phyloP scores from a whole-genome alignment of 2,888 invertebrate genomes.

The Lucinisca nassula region DNA sequence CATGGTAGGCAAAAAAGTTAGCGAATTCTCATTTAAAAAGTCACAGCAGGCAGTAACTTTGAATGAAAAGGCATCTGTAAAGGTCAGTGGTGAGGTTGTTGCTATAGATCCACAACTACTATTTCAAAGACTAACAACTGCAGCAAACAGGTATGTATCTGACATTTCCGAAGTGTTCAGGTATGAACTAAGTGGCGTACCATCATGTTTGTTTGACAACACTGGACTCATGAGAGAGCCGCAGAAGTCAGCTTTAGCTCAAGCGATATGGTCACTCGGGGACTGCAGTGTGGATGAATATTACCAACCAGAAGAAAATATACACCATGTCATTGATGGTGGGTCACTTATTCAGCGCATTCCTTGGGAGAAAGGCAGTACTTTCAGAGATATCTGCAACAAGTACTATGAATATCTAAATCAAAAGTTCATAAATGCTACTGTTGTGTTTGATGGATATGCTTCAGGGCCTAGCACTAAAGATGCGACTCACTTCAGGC shows the following conservation, averaged over 20 bases:
- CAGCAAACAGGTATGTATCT: not conserved
- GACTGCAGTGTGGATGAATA: constrained; percentile 18
- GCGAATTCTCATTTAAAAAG: not conserved
- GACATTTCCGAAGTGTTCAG: not conserved
- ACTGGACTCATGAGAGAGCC: constrained; percentile 2
- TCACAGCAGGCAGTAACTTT: constrained; percentile 3
- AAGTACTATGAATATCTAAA: not conserved
- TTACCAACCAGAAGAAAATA: not conserved
- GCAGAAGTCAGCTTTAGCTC: constrained; percentile 3
- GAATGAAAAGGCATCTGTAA: not conserved
- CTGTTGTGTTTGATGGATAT: constrained; percentile 73
- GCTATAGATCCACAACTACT: not conserved
- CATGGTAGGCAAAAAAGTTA: not conserved
- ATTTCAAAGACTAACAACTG: not conserved
- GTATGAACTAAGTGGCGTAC: not conserved
- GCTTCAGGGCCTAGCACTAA: constrained; percentile 59
- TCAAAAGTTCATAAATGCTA: not conserved
- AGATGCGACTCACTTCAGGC: constrained; percentile 64
- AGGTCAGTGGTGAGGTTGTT: not conserved
- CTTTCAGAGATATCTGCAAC: constrained; percentile 1
- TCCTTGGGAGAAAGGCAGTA: constrained; percentile 20
- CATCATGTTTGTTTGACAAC: constrained; percentile 14
- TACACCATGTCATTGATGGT: not conserved
- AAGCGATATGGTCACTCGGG: not conserved
- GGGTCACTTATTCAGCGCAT: not conserved